phyloP scores from a whole-genome alignment of 2,888 invertebrate species.

The Cephus nigrinus region DNA sequence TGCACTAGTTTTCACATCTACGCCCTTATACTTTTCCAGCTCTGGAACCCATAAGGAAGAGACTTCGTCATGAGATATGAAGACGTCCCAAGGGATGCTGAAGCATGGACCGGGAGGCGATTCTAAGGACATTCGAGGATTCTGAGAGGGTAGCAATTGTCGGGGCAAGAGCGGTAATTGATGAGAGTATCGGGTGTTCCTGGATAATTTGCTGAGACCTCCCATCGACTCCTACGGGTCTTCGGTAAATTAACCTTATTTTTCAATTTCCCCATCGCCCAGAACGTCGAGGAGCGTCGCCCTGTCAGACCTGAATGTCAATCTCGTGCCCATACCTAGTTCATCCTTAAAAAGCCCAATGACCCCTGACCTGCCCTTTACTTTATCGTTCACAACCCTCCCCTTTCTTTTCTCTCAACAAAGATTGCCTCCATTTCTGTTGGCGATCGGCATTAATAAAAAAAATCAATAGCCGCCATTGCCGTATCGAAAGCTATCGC shows the following conservation, averaged over 20 bases:
- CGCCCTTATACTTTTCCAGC: neutral
- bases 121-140: neutral
- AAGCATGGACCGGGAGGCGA: neutral
- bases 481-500: slow-evolving; percentile 8
- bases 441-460: slow-evolving; percentile 41
- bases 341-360: neutral
- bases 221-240: slow-evolving; percentile 13
- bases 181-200: slow-evolving; percentile 29
- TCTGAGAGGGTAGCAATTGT: neutral
- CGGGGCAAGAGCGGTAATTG: slow-evolving; percentile 19
- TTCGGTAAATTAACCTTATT: slow-evolving; percentile 44
- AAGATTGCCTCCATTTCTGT: slow-evolving; percentile 13
- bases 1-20: neutral
- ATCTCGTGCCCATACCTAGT: neutral
- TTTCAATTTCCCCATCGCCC: slow-evolving; percentile 37
- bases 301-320: neutral
- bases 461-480: slow-evolving; percentile 44
- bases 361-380: neutral
- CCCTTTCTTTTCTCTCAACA: too few species aligned
- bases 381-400: neutral
- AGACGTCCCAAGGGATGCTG: neutral
- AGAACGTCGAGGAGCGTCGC: neutral
- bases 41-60: neutral
- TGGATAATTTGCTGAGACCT: slow-evolving; percentile 33
- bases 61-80: neutral